Base-by-base conservation (phyloP, 2,888 invertebrate species). In the Tetragonula carbonaria region DNA sequence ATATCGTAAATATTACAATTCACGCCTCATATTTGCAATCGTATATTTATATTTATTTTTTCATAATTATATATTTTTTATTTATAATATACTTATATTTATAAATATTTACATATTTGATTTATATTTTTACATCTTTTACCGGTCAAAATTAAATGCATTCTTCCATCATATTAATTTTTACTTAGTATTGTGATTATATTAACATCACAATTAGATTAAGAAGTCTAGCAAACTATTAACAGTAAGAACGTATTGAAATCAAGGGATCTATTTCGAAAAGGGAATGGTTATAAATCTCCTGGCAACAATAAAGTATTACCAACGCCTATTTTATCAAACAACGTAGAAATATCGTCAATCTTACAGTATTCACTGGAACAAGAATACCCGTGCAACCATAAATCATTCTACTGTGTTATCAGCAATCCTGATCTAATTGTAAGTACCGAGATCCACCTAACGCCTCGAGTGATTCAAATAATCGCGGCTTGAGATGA, bases 401-500 rank as follows among this genome's bases (percentile, higher is more conserved):
- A 53, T 57, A 71, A 71, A 57, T 71, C 38, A 71, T 71, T n/a
- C 71, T 38, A 38, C 50, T 59, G 11, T 18, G 18, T 45, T 50
- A 73, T 73, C 59, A 14, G 5, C 21, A 18, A 62, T 62, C 21
- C 14, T 18, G 50, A 73, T 74, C 63, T 63, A 53, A 53, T 21
- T 53, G 53, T 21, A 18, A 23, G 33, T 62, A 23, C 18, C 62
- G 62, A 62, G 28, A 59, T 59, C 2, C 57, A 59, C 23, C 57
- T 5, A 23, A 59, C 57, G 14, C 14, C 57, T 59, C n/a, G 57
- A 59, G n/a, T n/a, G n/a, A n/a, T 59, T 5, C n/a, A 59, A 59
- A 59, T 14, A 23, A 59, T 23, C 57, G 57, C n/a, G 5, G 14
- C n/a, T 59, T 5, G 57, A n/a, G 14, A 14, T 2, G 57, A 59